Conservation (phyloP, 2,113 vertebrate species). For the Microcebus tavaratra region DNA sequence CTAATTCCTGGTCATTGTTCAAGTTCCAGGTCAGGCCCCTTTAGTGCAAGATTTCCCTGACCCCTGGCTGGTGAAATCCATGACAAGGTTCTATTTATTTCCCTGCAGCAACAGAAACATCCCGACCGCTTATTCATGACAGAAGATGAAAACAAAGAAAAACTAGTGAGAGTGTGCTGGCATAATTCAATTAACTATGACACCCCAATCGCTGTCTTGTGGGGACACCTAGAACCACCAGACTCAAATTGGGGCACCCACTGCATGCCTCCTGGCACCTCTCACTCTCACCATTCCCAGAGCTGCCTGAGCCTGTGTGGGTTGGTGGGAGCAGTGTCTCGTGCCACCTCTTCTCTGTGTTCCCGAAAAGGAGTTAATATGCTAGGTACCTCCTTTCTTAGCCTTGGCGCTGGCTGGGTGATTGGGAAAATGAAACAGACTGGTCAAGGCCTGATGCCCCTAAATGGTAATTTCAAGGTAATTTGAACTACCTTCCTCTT, state of each 20-base stretch:
- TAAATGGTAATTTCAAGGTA: conserved; percentile 79
- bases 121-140: background rate
- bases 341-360: background rate
- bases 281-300: no score
- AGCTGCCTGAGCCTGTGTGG: background rate
- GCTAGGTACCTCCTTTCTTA: background rate
- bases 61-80: background rate
- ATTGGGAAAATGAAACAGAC: conserved; percentile 66
- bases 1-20: background rate
- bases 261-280: background rate
- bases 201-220: background rate
- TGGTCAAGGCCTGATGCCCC: background rate
- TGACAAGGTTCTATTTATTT: background rate
- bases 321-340: background rate
- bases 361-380: background rate
- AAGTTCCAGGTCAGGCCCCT: background rate
- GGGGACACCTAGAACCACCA: background rate
- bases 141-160: background rate
- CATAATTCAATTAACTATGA: background rate
- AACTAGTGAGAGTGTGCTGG: background rate
- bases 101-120: background rate
- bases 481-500: conserved; percentile 76
- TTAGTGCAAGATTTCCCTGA: background rate
- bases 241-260: background rate
- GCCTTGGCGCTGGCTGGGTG: background rate